Conservation (phyloP, 23 tunicate species). For the Trididemnum clinides region DNA sequence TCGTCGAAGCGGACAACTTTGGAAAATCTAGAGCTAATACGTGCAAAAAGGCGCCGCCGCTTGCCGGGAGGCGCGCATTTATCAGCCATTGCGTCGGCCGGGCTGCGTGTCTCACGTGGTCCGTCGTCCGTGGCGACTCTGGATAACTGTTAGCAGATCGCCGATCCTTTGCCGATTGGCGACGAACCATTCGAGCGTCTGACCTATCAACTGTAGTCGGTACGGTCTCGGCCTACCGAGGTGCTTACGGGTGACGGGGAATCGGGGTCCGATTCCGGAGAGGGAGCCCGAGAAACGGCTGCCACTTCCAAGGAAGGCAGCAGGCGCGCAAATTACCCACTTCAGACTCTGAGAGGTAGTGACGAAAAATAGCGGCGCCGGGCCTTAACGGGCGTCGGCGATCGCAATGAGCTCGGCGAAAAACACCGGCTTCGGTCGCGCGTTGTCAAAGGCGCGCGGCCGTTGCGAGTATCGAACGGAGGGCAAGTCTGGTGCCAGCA, state of each 20-base stretch:
- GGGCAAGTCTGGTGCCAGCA: no score
- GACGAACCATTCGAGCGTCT: slow-evolving; percentile 52
- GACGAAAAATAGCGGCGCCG: slow-evolving; percentile 72
- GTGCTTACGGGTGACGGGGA: slow-evolving; percentile 66
- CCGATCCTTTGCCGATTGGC: slow-evolving; percentile 23
- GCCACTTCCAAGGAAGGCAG: slow-evolving; percentile 91
- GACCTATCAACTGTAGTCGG: slow-evolving; percentile 57
- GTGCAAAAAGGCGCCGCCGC: not conserved
- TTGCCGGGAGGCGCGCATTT: not conserved
- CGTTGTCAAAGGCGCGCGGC: no score
- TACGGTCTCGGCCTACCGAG: slow-evolving; percentile 65
- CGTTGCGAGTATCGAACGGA: no score
- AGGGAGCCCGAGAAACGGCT: slow-evolving; percentile 51
- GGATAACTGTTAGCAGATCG: slow-evolving; percentile 76
- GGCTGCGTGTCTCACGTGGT: not conserved
- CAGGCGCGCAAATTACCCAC: slow-evolving; percentile 88
- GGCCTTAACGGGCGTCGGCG: slow-evolving; percentile 65
- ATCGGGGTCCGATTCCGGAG: slow-evolving; percentile 66
- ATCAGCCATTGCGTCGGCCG: not conserved
- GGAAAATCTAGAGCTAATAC: slow-evolving; percentile 5
- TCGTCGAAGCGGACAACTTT: not conserved
- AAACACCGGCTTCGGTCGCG: not conserved
- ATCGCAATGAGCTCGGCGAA: slow-evolving; percentile 70
- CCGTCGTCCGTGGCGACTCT: slow-evolving; percentile 51
- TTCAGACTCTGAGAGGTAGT: slow-evolving; percentile 85